These are phyloP conservation scores for Agonopterix subpropinquella DNA, from an alignment of 2,888 invertebrate genomes.

Conservation along the genomic window DNA sequence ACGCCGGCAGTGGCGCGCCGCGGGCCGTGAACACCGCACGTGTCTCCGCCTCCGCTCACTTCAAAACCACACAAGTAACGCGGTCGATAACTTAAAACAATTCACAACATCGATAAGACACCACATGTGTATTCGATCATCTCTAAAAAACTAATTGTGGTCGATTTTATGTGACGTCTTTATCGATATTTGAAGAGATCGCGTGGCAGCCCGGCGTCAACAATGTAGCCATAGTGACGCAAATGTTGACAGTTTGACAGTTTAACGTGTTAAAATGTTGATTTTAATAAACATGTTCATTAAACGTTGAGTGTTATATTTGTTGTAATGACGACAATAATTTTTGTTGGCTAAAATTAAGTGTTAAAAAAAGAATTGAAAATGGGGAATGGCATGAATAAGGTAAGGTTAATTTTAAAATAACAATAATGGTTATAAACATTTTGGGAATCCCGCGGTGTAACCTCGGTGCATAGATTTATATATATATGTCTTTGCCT, in stretches of 20 bases:
- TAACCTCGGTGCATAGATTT: conserved; percentile 1
- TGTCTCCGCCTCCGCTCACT: conserved; percentile 14
- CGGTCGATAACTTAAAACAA: conserved; percentile 41
- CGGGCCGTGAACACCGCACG: conserved; percentile 33
- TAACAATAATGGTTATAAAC: not conserved
- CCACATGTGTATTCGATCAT: not conserved
- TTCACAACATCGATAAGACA: conserved; percentile 10
- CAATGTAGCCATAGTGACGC: conserved; percentile 73
- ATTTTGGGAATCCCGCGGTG: not conserved
- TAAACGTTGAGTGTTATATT: conserved; percentile 31
- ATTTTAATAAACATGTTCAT: conserved; percentile 36
- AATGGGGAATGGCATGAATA: conserved; percentile 94
- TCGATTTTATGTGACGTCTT: conserved; percentile 28
- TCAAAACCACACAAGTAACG: conserved; percentile 23
- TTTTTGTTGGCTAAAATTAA: conserved; percentile 30
- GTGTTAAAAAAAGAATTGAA: conserved; percentile 27
- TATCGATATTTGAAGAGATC: conserved; percentile 38
- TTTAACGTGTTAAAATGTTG: conserved; percentile 31
- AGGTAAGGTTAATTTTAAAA: conserved; percentile 75
- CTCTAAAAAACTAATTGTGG: conserved; percentile 3
- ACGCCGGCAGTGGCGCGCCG: conserved; percentile 53
- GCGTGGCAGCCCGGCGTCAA: conserved; percentile 60
- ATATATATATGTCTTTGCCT: no score
- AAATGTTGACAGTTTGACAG: conserved; percentile 61
- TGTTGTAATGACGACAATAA: conserved; percentile 44